Evolutionary conservation across 2,797 vertebrate genomes (phyloP), one percentile per base, ranked within the genome.

Genomic region (Gadopsis marmoratus): DNA sequence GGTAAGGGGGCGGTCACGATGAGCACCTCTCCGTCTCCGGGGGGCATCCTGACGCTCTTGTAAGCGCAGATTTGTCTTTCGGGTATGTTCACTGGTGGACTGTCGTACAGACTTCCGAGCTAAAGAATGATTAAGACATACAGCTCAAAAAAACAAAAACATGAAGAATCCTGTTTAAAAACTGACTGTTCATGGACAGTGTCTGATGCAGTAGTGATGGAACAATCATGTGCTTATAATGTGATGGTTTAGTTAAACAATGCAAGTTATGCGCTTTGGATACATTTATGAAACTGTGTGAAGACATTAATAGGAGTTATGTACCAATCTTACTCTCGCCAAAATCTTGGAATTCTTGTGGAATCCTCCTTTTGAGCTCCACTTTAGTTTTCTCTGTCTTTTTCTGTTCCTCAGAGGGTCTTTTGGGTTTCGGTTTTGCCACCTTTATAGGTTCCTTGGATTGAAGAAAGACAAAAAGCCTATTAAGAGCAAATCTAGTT

Each of bases 81-180:
- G 92, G 0, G 98, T 99, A 78, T 98, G 98, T 70, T 99, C 98
- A 0, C 97, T 98, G 8, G 98, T 99, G 3, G 97, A 99, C 71
- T 99, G 97, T 0, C 98, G 94, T 94, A 99, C 97, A n/a, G 97
- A 97, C 90, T 99, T 99, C 9, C 98, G 93, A 61, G 96, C 97
- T 98, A 79, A 0, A 33, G 50, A 56, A 31, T 19, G 7, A 68
- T 48, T 6, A 14, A 71, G 2, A 9, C 10, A 64, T 1, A 12
- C 6, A 23, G 23, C 2, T 29, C 3, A 65, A 31, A 43, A 39
- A 72, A 55, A 7, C 13, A 26, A 8, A 58, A 39, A 29, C 31
- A 55, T 37, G 1, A 67, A 7, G 7, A 55, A 26, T 23, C 23
- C 2, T n/a, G 1, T 50, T 31, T 6, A 62, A 51, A 66, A 23